Percentiles rank a stretch among this genome's conserved stretches.
These are phyloP conservation scores for Chaitophorus viminalis DNA, from an alignment of 2,888 invertebrate species.

Conservation along the genomic window DNA sequence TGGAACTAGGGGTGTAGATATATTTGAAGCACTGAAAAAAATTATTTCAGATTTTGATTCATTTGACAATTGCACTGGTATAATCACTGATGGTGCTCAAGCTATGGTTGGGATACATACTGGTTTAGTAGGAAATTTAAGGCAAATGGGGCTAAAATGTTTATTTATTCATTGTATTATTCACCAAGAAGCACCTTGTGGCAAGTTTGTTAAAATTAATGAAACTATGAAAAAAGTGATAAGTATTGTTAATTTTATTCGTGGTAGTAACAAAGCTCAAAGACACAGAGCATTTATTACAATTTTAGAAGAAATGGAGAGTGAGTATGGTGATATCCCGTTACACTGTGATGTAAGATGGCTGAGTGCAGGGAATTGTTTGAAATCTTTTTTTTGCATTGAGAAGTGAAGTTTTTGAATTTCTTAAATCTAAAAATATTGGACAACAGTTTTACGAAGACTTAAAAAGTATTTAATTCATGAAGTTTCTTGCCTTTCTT, in stretches of 20 bases:
- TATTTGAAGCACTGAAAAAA: too few species aligned
- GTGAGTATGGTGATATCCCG: slow-evolving; percentile 57
- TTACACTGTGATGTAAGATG: slow-evolving; percentile 63
- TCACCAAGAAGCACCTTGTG: neutral
- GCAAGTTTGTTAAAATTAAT: neutral
- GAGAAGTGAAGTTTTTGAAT: slow-evolving; percentile 56
- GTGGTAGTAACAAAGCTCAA: slow-evolving; percentile 18
- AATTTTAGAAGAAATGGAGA: slow-evolving; percentile 1
- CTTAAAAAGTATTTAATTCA: too few species aligned
- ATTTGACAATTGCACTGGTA: too few species aligned
- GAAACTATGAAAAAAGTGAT: neutral
- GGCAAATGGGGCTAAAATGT: too few species aligned
- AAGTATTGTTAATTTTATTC: neutral
- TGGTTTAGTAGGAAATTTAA: too few species aligned
- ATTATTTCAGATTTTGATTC: too few species aligned
- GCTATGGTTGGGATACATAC: too few species aligned
- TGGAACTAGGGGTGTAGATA: too few species aligned
- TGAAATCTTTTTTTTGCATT: too few species aligned
- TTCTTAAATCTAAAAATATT: too few species aligned
- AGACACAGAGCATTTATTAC: slow-evolving; percentile 1
- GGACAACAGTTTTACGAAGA: slow-evolving; percentile 28
- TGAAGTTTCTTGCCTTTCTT: slow-evolving; percentile 33
- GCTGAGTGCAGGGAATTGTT: slow-evolving; percentile 63
- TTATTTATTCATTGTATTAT: too few species aligned
- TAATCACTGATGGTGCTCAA: too few species aligned